Percentiles rank a stretch among this genome's conserved stretches.
phyloP scores from a whole-genome alignment of 2,888 invertebrate species.

The Brachycybe producta region DNA sequence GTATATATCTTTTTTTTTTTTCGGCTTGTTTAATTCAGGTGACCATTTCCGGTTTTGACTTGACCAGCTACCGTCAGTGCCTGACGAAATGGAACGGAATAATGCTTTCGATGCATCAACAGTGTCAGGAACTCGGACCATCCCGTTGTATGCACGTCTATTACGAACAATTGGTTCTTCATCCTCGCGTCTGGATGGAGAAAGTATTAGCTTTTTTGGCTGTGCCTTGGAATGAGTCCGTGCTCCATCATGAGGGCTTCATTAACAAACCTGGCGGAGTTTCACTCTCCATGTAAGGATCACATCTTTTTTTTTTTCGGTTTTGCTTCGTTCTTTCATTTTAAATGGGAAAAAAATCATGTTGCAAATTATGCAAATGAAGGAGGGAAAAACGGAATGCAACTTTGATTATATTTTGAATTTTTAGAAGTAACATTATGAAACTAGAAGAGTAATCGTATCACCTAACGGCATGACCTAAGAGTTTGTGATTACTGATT shows the following conservation, averaged over 20 bases:
- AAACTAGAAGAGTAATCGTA: too few species aligned
- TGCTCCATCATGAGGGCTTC: conserved; percentile 92
- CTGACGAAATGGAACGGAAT: conserved; percentile 94
- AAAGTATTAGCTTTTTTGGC: conserved; percentile 76
- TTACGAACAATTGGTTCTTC: conserved; percentile 93
- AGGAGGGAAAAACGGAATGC: too few species aligned
- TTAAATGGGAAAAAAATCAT: too few species aligned
- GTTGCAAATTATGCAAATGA: too few species aligned
- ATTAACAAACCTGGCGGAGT: conserved; percentile 93
- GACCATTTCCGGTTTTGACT: conserved; percentile 84
- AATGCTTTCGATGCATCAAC: conserved; percentile 83
- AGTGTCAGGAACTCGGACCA: conserved; percentile 61
- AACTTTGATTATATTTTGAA: too few species aligned
- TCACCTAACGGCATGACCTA: too few species aligned
- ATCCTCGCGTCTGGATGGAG: conserved; percentile 77
- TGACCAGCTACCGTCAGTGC: conserved; percentile 85
- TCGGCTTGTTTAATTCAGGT: conserved; percentile 42
- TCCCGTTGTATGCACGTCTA: conserved; percentile 71
- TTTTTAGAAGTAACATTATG: too few species aligned
- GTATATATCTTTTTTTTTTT: too few species aligned
- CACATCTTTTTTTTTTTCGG: neutral
- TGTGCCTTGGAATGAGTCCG: conserved; percentile 87
- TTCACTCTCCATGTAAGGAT: conserved; percentile 75
- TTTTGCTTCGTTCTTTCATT: too few species aligned
- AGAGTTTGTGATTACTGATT: too few species aligned